These are phyloP conservation scores for Machimus atricapillus DNA, from an alignment of 2,888 invertebrate genomes.

Conservation along the genomic window DNA sequence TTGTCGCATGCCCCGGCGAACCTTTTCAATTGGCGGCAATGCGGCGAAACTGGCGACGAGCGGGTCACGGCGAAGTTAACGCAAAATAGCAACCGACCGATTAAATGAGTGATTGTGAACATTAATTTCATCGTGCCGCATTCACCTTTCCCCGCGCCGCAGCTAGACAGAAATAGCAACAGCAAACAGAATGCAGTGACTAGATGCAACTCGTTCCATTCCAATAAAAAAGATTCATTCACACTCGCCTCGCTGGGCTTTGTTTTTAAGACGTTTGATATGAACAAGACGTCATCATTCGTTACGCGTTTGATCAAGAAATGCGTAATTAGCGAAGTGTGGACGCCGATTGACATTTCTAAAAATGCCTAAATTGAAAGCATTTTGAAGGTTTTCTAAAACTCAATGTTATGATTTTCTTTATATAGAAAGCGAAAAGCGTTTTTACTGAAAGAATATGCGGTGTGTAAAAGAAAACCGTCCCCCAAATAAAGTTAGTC, in stretches of 20 bases:
- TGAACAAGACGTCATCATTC: background rate
- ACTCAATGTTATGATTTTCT: too few species aligned
- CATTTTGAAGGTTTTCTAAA: too few species aligned
- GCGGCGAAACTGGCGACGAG: background rate
- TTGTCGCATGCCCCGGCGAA: background rate
- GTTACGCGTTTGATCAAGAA: background rate
- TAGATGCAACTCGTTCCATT: background rate
- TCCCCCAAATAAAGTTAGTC: too few species aligned
- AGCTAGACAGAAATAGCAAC: background rate
- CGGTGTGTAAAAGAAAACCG: too few species aligned
- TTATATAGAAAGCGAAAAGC: too few species aligned
- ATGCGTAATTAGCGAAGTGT: background rate
- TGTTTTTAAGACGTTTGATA: background rate
- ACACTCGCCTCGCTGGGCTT: background rate
- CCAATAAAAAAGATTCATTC: background rate
- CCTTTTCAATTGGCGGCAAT: background rate
- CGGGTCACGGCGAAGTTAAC: background rate
- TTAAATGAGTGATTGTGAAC: background rate
- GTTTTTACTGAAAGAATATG: too few species aligned
- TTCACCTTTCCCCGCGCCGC: background rate
- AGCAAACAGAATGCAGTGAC: background rate
- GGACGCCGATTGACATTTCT: too few species aligned
- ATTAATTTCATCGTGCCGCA: background rate
- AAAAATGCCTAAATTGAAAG: too few species aligned
- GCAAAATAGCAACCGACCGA: background rate